Base-by-base conservation (phyloP, 2,113 vertebrate genomes). In the Gadus chalcogrammus region DNA sequence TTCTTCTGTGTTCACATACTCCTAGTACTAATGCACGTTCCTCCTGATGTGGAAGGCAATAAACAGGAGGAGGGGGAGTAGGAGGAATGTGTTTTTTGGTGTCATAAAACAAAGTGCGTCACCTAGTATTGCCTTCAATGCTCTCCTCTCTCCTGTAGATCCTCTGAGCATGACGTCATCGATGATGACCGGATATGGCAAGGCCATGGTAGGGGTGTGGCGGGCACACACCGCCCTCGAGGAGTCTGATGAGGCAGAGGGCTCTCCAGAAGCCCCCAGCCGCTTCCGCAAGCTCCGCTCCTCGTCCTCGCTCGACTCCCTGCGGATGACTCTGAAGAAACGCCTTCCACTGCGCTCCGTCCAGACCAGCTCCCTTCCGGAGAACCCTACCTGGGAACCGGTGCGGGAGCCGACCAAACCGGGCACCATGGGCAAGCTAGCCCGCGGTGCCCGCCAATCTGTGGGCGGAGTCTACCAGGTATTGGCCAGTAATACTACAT, bases 381-480 rank as follows among this genome's bases (percentile, higher is more conserved):
- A 91, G 3, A 90, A 91, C 4, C 89, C 91, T 0, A 87, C 90
- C 2, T 90, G 91, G 90, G 93, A 94, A 82, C 85, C 79, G 11
- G 71, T 86, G 52, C 89, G 93, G 77, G 79, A 82, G 18, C 87
- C 89, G 70, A 85, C 91, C 42, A 93, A 91, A 16, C 72, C 84
- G 8, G 80, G 82, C 65, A 7, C 84, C 0, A 78, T 91, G 55
- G 91, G 82, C 56, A 88, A 91, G 61, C 84, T 96, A 12, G 92
- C 89, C 1, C 92, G 88, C 79, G 92, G 82, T 6, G 95, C 97
- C 17, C 93, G 90, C 83, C 94, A 85, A 38, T 91, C 94, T 18
- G 85, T 97, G 15, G 93, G 82, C 16, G 88, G 84, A 1, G 72
- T 94, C 64, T 96, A 93, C 52, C 95, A 97, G 95, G 97, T 95